phyloP scores from a whole-genome alignment of 2,888 invertebrate genomes.

The Congeria kusceri region DNA sequence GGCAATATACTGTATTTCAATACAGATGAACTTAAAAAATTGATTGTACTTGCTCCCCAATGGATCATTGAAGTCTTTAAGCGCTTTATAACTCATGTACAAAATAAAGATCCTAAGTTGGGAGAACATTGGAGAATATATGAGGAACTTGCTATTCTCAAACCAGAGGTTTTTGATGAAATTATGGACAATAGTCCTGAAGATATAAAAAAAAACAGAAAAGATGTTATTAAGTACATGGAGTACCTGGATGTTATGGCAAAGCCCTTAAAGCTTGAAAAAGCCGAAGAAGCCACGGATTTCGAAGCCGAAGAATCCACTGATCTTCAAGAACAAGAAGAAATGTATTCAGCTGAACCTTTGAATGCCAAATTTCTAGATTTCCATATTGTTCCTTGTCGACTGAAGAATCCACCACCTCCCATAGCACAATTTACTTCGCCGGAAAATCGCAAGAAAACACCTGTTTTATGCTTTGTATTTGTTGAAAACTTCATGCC shows the following conservation, averaged over 20 bases:
- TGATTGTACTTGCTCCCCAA: slow-evolving; percentile 48
- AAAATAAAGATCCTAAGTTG: slow-evolving; percentile 24
- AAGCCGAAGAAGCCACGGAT: too few relatives aligned
- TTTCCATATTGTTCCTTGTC: too few relatives aligned
- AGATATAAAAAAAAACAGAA: slow-evolving; percentile 11
- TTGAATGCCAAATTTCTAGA: too few relatives aligned
- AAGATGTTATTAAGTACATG: slow-evolving; percentile 44
- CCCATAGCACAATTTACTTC: too few relatives aligned
- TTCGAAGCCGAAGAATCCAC: too few relatives aligned
- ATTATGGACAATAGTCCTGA: slow-evolving; percentile 30
- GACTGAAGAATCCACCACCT: too few relatives aligned
- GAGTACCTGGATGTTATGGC: too few relatives aligned
- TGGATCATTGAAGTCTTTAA: slow-evolving; percentile 59
- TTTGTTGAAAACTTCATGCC: too few relatives aligned
- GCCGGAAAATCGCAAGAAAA: too few relatives aligned
- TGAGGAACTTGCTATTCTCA: slow-evolving; percentile 33
- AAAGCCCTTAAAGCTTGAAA: slow-evolving; percentile 24
- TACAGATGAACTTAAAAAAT: slow-evolving; percentile 29
- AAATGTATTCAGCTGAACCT: too few relatives aligned
- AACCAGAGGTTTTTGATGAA: slow-evolving; percentile 30
- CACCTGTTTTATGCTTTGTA: too few relatives aligned
- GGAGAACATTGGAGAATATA: slow-evolving; percentile 26
- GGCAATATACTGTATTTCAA: slow-evolving; percentile 54
- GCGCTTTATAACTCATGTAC: slow-evolving; percentile 46
- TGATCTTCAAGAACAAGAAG: too few relatives aligned